Evolutionary conservation across 2,888 invertebrate genomes (phyloP).

Genomic region (Aphrophora alni): DNA sequence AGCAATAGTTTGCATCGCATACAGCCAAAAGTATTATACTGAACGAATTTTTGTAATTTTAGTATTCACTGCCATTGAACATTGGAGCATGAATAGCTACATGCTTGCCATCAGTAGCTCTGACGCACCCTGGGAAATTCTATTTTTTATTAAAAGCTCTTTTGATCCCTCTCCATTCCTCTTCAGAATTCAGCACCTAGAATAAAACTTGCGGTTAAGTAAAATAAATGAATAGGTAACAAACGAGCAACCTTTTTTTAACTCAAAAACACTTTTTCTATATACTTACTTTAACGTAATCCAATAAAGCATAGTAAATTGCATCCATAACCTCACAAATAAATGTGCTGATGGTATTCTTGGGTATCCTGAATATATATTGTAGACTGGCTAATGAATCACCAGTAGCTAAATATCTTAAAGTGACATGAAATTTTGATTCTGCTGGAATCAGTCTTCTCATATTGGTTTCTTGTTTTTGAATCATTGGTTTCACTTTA

Average conservation of each 20-base stretch:
- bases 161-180: neutral
- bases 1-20: neutral
- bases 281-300: neutral
- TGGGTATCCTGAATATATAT: neutral
- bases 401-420: neutral
- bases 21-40: neutral
- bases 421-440: too few relatives aligned
- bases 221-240: neutral
- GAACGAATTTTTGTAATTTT: neutral
- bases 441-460: too few relatives aligned
- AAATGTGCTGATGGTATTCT: neutral
- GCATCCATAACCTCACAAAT: neutral
- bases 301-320: neutral
- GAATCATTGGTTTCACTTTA: too few relatives aligned
- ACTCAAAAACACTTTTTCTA: neutral
- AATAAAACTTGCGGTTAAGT: neutral
- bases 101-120: neutral
- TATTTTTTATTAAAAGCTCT: neutral
- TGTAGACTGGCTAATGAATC: neutral
- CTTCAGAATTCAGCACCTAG: neutral
- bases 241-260: neutral
- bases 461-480: too few relatives aligned
- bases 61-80: neutral
- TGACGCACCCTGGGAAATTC: neutral
- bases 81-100: neutral